These are phyloP conservation scores for Cheilosia vernalis DNA, from an alignment of 2,888 invertebrate genomes.

Conservation along the genomic window DNA sequence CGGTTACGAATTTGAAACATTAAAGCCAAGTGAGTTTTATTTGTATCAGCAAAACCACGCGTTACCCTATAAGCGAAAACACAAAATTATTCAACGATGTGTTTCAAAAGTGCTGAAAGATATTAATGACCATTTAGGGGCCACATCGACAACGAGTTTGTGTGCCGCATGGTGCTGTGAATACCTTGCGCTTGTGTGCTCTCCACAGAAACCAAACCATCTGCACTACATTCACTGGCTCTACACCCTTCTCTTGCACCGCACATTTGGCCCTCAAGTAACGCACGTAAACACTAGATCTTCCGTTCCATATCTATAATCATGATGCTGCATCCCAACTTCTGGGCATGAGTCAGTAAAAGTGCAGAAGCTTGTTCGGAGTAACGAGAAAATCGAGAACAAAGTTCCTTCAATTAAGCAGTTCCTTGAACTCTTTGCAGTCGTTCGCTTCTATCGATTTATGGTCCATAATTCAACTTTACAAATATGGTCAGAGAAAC, in stretches of 20 bases:
- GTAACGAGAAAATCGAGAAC: conserved; percentile 1
- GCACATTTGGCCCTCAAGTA: conserved; percentile 43
- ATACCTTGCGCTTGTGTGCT: conserved; percentile 6
- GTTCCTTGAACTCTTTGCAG: conserved; percentile 64
- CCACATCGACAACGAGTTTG: background rate
- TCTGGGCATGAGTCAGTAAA: conserved; percentile 18
- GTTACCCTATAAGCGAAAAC: conserved; percentile 4
- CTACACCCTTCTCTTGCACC: background rate
- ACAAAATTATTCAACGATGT: conserved; percentile 24
- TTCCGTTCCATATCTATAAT: conserved; percentile 59
- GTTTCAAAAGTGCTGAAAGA: conserved; percentile 47
- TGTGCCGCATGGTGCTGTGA: background rate
- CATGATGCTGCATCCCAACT: conserved; percentile 30
- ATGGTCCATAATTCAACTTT: conserved; percentile 67
- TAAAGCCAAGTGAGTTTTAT: background rate
- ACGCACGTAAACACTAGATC: conserved; percentile 67
- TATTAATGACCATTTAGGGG: conserved; percentile 51
- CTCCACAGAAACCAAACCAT: conserved; percentile 1
- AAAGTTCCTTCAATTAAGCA: conserved; percentile 61
- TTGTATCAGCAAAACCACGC: background rate
- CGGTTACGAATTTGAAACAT: background rate
- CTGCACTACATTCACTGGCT: background rate
- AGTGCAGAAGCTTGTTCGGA: conserved; percentile 62
- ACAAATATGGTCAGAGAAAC: conserved; percentile 59
- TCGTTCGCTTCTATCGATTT: conserved; percentile 56